Base-by-base conservation (phyloP, 2,113 vertebrate genomes). In the Nipponia nippon region DNA sequence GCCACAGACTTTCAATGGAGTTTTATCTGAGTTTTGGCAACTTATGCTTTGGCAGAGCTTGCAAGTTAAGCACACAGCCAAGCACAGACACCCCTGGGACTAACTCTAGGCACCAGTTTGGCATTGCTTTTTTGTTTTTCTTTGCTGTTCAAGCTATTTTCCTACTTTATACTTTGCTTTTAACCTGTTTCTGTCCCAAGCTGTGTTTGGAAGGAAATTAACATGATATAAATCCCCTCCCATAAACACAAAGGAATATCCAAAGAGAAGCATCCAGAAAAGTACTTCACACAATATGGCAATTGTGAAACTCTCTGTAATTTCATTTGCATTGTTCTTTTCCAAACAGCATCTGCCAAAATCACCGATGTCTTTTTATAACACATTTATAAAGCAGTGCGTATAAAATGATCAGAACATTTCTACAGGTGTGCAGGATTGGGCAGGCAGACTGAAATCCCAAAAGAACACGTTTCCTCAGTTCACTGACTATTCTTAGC, bases 11-110 rank as follows among this genome's bases (percentile, higher is more conserved):
- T 44, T 92, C 67, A 84, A 17, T 6, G 76, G 76, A 36, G 11
- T 79, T 96, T 94, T 87, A 79, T 93, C 89, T 82, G 77, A 93
- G 83, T 94, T 94, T 94, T 96, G 77, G 70, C 58, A 95, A 88
- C 70, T 56, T n/a, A 27, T 5, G 11, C 44, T 89, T 89, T 63
- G 70, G 36, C 69, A 91, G 34, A 72, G n/a, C 36, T 94, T 94
- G 40, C 23, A 95, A 89, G 87, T 85, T 36, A 96, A 95, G 52
- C 52, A 30, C n/a, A 52, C 11, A 86, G 34, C 21, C 87, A 78
- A 81, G 82, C 42, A 61, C 36, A 53, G 40, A 20, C 32, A 52
- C 44, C 29, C 40, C 46, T 61, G 40, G 50, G 72, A 91, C 63
- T 86, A 10, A 73, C 62, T 53, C 56, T 55, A 50, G 73, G 17